Evolutionary conservation across 2,113 vertebrate genomes (phyloP).

Genomic region (Pycnonotus jocosus): DNA sequence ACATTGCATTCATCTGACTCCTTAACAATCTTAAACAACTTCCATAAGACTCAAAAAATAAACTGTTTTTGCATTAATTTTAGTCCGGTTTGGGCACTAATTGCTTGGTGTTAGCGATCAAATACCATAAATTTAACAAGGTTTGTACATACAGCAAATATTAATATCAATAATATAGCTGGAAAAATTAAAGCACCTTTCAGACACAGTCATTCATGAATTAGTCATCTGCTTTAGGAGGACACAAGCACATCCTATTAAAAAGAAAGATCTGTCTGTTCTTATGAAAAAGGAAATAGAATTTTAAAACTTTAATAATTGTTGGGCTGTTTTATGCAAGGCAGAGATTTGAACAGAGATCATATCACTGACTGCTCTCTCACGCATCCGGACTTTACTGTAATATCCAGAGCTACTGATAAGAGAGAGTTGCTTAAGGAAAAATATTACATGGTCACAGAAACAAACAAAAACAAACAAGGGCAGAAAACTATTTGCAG

Average conservation of each 20-base stretch:
- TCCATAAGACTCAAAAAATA: background rate
- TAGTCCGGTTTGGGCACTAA: background rate
- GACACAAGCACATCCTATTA: background rate
- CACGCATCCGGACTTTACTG: background rate
- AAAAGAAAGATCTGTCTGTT: background rate
- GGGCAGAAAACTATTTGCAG: background rate
- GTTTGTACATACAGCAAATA: background rate
- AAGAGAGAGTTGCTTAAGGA: background rate
- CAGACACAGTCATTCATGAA: background rate
- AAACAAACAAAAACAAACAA: background rate
- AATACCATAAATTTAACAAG: background rate
- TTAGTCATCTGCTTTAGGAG: background rate
- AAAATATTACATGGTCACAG: background rate
- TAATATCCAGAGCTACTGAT: background rate
- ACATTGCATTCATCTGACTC: background rate
- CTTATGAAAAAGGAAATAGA: background rate
- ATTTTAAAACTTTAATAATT: background rate
- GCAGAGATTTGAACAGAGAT: background rate
- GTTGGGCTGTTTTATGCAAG: background rate
- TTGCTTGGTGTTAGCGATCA: background rate
- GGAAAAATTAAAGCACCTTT: background rate
- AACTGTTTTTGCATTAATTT: background rate
- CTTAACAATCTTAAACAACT: background rate
- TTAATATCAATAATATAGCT: background rate
- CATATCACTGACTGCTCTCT: background rate